A percentile compares a stretch with the other conserved stretches of the same genome.
Conservation (phyloP, 92 coral and sea anemone species). For the Montipora capitata region DNA sequence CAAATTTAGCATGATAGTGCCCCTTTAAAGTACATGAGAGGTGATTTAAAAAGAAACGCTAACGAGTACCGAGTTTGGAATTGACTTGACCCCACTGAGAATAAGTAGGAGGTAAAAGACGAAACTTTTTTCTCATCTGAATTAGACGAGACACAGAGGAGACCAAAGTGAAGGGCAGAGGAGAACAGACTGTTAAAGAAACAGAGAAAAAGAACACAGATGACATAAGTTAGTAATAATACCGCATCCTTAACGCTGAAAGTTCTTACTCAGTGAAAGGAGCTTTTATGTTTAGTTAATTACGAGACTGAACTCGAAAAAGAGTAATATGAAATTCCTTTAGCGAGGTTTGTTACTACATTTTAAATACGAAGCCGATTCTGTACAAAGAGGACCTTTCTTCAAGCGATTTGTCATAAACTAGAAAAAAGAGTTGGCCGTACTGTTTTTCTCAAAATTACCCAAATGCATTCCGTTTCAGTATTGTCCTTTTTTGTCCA, state of each 20-base stretch:
- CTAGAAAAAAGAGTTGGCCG: background rate
- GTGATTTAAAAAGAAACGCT: background rate
- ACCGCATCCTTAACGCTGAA: too few relatives aligned
- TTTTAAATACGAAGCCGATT: background rate
- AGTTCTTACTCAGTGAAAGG: too few relatives aligned
- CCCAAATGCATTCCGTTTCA: too few relatives aligned
- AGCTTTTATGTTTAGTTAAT: too few relatives aligned
- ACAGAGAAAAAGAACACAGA: slow-evolving; percentile 34
- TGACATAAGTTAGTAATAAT: slow-evolving; percentile 11
- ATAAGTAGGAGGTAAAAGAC: slow-evolving; percentile 63
- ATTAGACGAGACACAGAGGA: slow-evolving; percentile 93
- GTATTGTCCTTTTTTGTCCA: too few relatives aligned
- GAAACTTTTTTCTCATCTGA: slow-evolving; percentile 88
- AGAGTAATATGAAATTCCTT: too few relatives aligned
- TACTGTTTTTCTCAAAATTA: too few relatives aligned
- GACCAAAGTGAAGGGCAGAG: slow-evolving; percentile 81
- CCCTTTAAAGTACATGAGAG: too few relatives aligned
- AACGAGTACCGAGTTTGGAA: slow-evolving; percentile 67
- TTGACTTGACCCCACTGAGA: slow-evolving; percentile 61
- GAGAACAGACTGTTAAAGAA: slow-evolving; percentile 87
- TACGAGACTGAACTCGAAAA: too few relatives aligned
- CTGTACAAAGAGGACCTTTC: background rate
- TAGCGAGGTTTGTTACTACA: too few relatives aligned
- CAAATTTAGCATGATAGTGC: too few relatives aligned
- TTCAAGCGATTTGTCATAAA: background rate